Percentiles rank a stretch among this genome's conserved stretches.
phyloP scores from a whole-genome alignment of 2,888 invertebrate species.

The Drosophila fungiperda region DNA sequence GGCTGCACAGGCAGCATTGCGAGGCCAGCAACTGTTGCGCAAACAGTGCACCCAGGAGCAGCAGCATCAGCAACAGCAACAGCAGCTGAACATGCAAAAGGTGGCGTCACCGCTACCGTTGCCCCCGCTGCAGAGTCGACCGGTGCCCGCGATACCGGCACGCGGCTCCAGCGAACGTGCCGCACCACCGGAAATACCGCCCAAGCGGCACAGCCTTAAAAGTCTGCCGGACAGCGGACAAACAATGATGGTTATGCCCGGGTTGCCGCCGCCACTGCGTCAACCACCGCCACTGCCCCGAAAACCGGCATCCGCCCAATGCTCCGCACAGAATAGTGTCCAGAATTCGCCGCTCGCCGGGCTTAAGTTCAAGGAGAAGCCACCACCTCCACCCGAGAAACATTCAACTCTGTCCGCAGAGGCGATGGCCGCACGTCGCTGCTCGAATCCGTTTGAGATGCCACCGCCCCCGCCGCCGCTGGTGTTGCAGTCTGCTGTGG shows the following conservation, averaged over 20 bases:
- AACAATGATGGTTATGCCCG: constrained; percentile 58
- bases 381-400: constrained; percentile 79
- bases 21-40: constrained; percentile 83
- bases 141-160: constrained; percentile 85
- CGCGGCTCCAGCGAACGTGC: constrained; percentile 81
- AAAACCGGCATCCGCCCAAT: constrained; percentile 82
- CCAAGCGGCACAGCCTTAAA: constrained; percentile 84
- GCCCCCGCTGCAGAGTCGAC: constrained; percentile 71
- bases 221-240: constrained; percentile 78
- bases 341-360: constrained; percentile 83
- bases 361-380: constrained; percentile 83
- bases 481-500: constrained; percentile 71
- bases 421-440: constrained; percentile 74
- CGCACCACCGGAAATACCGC: constrained; percentile 85
- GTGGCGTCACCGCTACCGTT: constrained; percentile 71
- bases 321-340: constrained; percentile 81
- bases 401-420: constrained; percentile 71
- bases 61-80: constrained; percentile 18
- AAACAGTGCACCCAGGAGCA: constrained; percentile 81
- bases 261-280: constrained; percentile 81
- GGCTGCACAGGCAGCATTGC: constrained; percentile 84
- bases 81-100: constrained; percentile 39
- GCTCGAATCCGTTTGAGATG: constrained; percentile 83
- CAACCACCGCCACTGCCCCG: constrained; percentile 84
- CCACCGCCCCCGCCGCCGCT: constrained; percentile 77